Conservation (phyloP, 2,888 invertebrate species). For the Liopterus haemorrhoidalis region DNA sequence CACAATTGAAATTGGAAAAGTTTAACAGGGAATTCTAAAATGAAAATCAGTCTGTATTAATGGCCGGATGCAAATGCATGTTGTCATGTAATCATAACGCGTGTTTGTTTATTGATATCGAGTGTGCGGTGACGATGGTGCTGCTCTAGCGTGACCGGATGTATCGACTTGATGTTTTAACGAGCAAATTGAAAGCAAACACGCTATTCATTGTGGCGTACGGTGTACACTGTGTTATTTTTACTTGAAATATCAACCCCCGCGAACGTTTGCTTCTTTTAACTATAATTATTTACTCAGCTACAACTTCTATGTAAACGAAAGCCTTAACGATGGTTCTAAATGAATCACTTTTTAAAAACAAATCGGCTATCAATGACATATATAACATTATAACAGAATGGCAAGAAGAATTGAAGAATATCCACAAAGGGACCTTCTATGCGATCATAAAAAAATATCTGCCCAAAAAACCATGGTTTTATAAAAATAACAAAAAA, state of each 20-base stretch:
- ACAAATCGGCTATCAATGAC: too few relatives aligned
- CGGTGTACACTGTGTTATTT: constrained; percentile 23
- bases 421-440: too few relatives aligned
- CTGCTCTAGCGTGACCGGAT: constrained; percentile 33
- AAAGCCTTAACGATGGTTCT: too few relatives aligned
- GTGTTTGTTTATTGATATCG: constrained; percentile 32
- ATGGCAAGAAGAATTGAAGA: too few relatives aligned
- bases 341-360: too few relatives aligned
- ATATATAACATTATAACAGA: too few relatives aligned
- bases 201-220: constrained; percentile 29
- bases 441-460: too few relatives aligned
- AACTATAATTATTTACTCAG: constrained; percentile 18
- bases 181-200: constrained; percentile 33
- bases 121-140: constrained; percentile 6
- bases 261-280: constrained; percentile 18
- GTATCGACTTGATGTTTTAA: constrained; percentile 33
- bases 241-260: constrained; percentile 20
- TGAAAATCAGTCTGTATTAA: constrained; percentile 17
- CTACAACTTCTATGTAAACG: too few relatives aligned
- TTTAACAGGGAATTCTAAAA: constrained; percentile 23
- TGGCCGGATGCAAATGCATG: constrained; percentile 29
- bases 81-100: constrained; percentile 33
- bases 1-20: constrained; percentile 23
- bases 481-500: too few relatives aligned
- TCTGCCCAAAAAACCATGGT: too few relatives aligned